Percentiles rank a stretch among this genome's conserved stretches.
These are phyloP conservation scores for Liopterus haemorrhoidalis DNA, from an alignment of 2,888 invertebrate species.

Conservation along the genomic window DNA sequence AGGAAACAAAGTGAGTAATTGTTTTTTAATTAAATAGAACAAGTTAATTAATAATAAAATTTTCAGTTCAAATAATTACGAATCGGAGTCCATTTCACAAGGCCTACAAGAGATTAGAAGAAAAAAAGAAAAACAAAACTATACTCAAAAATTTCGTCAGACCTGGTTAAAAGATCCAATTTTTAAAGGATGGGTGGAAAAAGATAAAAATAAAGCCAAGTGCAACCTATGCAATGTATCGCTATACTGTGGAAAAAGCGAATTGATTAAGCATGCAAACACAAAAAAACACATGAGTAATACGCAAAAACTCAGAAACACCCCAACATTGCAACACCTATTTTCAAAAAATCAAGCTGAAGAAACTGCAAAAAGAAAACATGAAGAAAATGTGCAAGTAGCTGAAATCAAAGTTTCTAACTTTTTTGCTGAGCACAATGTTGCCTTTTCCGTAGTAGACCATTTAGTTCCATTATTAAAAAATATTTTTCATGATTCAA, in stretches of 20 bases:
- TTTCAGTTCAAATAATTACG: no score
- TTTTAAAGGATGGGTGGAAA: neutral
- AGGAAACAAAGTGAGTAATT: no score
- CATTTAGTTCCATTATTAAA: conserved; percentile 26
- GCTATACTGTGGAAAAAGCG: conserved; percentile 15
- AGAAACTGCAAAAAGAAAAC: conserved; percentile 6
- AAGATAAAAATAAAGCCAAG: neutral
- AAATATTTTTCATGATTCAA: conserved; percentile 19
- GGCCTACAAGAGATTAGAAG: no score
- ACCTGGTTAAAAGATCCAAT: conserved; percentile 6
- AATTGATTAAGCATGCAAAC: conserved; percentile 12
- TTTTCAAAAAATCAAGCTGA: neutral
- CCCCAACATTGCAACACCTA: neutral
- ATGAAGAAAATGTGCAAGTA: conserved; percentile 16
- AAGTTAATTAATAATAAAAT: no score
- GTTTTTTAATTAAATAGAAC: no score
- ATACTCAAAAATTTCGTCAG: neutral
- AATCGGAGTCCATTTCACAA: no score
- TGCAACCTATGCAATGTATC: conserved; percentile 13
- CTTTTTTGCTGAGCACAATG: conserved; percentile 30
- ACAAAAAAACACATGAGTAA: conserved; percentile 10
- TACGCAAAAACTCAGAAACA: conserved; percentile 2
- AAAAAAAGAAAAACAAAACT: no score
- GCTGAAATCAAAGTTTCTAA: conserved; percentile 7
- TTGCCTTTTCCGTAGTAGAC: conserved; percentile 23